Conservation (phyloP, 2,888 invertebrate genomes). For the Mayetiola destructor region DNA sequence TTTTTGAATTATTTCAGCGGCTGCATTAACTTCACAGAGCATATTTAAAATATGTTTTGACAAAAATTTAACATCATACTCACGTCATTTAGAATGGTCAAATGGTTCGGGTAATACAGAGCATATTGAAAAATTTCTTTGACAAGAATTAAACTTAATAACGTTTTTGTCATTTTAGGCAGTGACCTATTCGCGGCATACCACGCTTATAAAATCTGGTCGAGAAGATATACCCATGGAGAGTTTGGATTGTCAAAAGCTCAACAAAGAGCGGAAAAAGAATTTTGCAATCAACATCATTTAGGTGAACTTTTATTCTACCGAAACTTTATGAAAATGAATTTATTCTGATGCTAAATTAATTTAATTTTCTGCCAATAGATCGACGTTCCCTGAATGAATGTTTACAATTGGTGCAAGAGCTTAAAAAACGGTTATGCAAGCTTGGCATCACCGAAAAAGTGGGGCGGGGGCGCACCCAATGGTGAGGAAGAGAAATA, state of each 20-base stretch:
- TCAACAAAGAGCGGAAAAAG: conserved; percentile 36
- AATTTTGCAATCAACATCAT: conserved; percentile 56
- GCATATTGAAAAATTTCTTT: background rate
- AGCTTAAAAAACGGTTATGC: conserved; percentile 49
- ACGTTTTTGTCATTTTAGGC: conserved; percentile 15
- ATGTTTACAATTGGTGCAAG: conserved; percentile 53
- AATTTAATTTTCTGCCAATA: no score
- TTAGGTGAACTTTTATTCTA: no score
- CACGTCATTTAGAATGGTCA: conserved; percentile 67
- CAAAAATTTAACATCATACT: conserved; percentile 45
- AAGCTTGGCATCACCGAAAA: conserved; percentile 44
- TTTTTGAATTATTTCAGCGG: conserved; percentile 20
- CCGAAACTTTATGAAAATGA: no score
- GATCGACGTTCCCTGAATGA: conserved; percentile 49
- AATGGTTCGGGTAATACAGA: conserved; percentile 43
- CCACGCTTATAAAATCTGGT: conserved; percentile 58
- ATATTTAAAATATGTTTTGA: conserved; percentile 63
- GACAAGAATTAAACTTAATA: background rate
- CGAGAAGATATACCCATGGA: background rate
- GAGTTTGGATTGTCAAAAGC: background rate
- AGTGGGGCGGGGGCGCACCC: conserved; percentile 32
- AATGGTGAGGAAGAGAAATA: no score
- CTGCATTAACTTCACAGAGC: conserved; percentile 42
- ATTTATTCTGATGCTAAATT: no score
- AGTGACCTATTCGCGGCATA: conserved; percentile 73